Percentiles rank a stretch among this genome's conserved stretches.
Conservation (phyloP, 2,888 invertebrate genomes). For the Abrostola triplasia region DNA sequence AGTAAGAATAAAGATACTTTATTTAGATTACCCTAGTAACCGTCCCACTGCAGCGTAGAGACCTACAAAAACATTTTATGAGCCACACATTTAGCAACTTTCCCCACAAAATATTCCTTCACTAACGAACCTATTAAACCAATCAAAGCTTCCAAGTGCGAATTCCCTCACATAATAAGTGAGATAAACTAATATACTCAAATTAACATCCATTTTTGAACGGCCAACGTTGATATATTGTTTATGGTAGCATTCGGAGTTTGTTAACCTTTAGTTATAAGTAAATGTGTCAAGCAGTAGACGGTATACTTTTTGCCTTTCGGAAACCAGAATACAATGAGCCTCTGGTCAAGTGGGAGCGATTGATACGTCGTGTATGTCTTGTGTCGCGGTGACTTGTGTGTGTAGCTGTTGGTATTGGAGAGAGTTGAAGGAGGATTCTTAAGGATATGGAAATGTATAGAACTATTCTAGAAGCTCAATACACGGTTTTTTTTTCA, state of each 20-base stretch:
- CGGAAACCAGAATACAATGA: slow-evolving; percentile 60
- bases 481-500: no score
- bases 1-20: no score
- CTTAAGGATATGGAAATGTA: not conserved
- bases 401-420: not conserved
- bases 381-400: slow-evolving; percentile 13
- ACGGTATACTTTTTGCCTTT: slow-evolving; percentile 62
- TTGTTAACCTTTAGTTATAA: slow-evolving; percentile 62
- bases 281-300: slow-evolving; percentile 67
- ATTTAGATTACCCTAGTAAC: no score
- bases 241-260: slow-evolving; percentile 58
- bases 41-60: no score
- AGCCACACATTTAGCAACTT: no score
- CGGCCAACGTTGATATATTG: slow-evolving; percentile 51
- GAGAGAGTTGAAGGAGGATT: no score
- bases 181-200: slow-evolving; percentile 3
- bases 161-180: not conserved
- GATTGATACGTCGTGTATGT: slow-evolving; percentile 45
- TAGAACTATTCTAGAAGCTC: no score
- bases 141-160: not conserved
- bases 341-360: slow-evolving; percentile 31
- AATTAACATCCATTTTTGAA: slow-evolving; percentile 25
- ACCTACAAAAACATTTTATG: no score
- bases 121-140: not conserved
- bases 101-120: no score